Conservation (phyloP, 2,113 vertebrate genomes). For the Malurus melanocephalus region DNA sequence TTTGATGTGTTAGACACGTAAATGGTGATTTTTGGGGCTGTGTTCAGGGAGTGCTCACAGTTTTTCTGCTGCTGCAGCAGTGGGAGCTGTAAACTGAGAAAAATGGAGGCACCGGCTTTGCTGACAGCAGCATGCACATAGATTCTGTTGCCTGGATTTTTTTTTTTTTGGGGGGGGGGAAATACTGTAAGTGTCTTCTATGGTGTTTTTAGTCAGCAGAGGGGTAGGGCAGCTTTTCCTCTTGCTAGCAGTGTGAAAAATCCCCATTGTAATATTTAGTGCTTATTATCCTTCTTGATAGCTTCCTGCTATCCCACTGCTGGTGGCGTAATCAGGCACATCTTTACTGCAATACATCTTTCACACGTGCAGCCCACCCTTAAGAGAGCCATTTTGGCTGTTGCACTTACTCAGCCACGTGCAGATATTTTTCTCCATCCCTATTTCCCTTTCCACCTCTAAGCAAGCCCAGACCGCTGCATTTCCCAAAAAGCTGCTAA, state of each 20-base stretch:
- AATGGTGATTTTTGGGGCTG: neutral
- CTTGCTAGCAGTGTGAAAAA: neutral
- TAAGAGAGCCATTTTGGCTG: neutral
- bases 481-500: neutral
- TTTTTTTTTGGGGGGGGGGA: neutral
- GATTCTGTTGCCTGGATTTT: neutral
- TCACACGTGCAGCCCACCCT: neutral
- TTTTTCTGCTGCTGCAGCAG: neutral
- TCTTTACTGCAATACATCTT: neutral
- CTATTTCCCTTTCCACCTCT: neutral
- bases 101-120: neutral
- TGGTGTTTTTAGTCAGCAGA: neutral
- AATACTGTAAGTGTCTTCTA: neutral
- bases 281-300: neutral
- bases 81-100: neutral
- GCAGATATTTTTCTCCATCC: conserved; percentile 7
- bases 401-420: neutral
- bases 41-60: neutral
- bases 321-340: neutral
- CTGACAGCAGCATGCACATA: neutral
- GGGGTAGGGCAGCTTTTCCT: neutral
- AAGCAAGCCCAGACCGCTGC: neutral
- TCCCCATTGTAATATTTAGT: neutral
- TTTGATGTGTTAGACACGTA: neutral
- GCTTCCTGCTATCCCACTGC: neutral